Conservation (phyloP, 1,140 invertebrate species). For the Oppia nitens region DNA sequence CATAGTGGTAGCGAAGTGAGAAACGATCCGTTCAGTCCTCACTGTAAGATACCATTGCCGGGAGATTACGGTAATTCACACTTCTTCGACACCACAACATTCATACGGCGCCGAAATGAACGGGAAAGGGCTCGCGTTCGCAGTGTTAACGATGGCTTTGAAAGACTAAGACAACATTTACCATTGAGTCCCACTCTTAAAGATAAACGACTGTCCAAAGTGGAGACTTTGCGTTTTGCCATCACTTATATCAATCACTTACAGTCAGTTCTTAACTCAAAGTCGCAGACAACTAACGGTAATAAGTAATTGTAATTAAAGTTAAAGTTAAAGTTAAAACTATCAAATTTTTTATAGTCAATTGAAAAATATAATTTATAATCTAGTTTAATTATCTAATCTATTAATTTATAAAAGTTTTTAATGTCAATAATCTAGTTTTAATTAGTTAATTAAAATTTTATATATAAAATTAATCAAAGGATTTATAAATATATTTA, state of each 20-base stretch:
- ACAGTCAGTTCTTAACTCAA: constrained; percentile 24
- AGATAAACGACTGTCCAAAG: constrained; percentile 33
- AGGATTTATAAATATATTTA: too few species aligned
- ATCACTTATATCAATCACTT: constrained; percentile 33
- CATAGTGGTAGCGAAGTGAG: background rate
- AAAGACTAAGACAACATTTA: constrained; percentile 55
- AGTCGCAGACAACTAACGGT: background rate
- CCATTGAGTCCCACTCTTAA: constrained; percentile 26
- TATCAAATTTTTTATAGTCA: too few species aligned
- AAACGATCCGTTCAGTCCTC: constrained; percentile 26
- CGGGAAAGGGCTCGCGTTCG: constrained; percentile 40
- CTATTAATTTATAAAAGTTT: too few species aligned
- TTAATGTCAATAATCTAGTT: too few species aligned
- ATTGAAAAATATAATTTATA: too few species aligned
- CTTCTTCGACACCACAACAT: constrained; percentile 6
- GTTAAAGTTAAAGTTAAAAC: too few species aligned
- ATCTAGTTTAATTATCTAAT: too few species aligned
- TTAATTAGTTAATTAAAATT: too few species aligned
- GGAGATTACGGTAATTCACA: constrained; percentile 1
- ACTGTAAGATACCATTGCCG: constrained; percentile 28
- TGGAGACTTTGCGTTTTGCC: constrained; percentile 32
- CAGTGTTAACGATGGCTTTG: constrained; percentile 65
- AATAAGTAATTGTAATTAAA: background rate
- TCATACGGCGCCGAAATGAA: constrained; percentile 30
- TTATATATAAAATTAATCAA: too few species aligned